Evolutionary conservation across 2,113 vertebrate genomes (phyloP), one percentile per base, ranked within the genome.

Genomic region (Erythrocercus mccallii): DNA sequence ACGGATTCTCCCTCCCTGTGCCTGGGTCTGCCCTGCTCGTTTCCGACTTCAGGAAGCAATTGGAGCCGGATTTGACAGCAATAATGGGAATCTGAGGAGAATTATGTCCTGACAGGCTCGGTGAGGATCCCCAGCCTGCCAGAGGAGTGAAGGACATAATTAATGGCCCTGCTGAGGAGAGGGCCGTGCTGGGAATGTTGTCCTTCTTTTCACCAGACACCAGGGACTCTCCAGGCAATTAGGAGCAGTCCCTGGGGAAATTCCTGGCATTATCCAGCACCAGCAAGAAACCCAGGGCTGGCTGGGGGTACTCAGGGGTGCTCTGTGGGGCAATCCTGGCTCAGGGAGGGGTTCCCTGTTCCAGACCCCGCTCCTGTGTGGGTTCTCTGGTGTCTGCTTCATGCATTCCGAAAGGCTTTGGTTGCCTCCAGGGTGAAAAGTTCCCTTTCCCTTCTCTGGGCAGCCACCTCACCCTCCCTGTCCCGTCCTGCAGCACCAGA

Each of bases 61-160:
- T 72, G 89, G 80, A 77, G 65, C n/a, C 0, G 58, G 85, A 73
- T 83, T 83, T 86, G 94, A 94, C 76, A 86, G 86, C 42, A 88
- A 80, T 86, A 83, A 96, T 58, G 57, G 91, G 72, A 81, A 92
- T 66, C 45, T 88, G 91, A 61, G 70, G 44, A 88, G 79, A 94
- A 95, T 88, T 86, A 65, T 77, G 80, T 54, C 83, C 83, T 15
- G 33, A 61, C 80, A 88, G 80, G 50, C 79, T 38, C 15, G 37
- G 54, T 76, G 83, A 94, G 86, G 54, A 76, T 60, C 62, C 10
- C 18, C 62, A 82, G 93, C 15, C 93, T 83, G 82, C 37, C 88
- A 57, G 82, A 83, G 76, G 64, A 70, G 28, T 23, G 54, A 77
- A 62, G 89, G 89, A 73, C 64, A 50, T 61, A 80, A 94, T 83